Conservation (phyloP, 2,113 vertebrate species). For the Pipa parva region DNA sequence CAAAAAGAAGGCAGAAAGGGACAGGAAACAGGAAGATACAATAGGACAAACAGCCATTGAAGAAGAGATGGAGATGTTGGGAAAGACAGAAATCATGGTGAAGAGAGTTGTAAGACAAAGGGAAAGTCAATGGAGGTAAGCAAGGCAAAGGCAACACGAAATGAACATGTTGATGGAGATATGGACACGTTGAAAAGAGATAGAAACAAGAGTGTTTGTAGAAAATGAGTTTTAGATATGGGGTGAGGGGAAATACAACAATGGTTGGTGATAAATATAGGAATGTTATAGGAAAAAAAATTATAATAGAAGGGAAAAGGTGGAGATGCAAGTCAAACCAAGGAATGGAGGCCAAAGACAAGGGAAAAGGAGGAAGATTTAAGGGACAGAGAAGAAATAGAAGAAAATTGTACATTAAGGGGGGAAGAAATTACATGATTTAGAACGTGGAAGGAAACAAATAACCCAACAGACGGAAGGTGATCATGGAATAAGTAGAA, state of each 20-base stretch:
- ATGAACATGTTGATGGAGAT: too few relatives aligned
- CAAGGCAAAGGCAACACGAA: conserved; percentile 4
- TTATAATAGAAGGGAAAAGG: not conserved
- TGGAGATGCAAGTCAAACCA: too few relatives aligned
- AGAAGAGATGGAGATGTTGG: not conserved
- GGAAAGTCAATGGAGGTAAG: not conserved
- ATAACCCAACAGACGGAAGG: not conserved
- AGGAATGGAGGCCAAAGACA: not conserved
- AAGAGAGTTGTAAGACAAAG: not conserved
- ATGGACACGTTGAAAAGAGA: too few relatives aligned
- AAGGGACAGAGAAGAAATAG: not conserved
- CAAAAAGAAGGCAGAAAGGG: conserved; percentile 5
- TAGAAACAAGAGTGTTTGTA: too few relatives aligned
- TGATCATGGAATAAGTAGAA: not conserved
- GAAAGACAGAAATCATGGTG: not conserved
- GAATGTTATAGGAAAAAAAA: conserved; percentile 3
- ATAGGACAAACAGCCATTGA: not conserved
- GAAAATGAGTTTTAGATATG: too few relatives aligned
- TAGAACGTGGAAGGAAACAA: not conserved
- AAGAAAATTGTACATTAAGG: not conserved
- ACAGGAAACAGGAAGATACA: not conserved
- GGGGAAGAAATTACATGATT: too few relatives aligned
- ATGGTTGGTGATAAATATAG: too few relatives aligned
- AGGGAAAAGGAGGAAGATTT: not conserved
- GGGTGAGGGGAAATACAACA: too few relatives aligned